Evolutionary conservation across 2,113 vertebrate species (phyloP), one percentile per base, ranked within the genome.

Genomic region (Martes martes): DNA sequence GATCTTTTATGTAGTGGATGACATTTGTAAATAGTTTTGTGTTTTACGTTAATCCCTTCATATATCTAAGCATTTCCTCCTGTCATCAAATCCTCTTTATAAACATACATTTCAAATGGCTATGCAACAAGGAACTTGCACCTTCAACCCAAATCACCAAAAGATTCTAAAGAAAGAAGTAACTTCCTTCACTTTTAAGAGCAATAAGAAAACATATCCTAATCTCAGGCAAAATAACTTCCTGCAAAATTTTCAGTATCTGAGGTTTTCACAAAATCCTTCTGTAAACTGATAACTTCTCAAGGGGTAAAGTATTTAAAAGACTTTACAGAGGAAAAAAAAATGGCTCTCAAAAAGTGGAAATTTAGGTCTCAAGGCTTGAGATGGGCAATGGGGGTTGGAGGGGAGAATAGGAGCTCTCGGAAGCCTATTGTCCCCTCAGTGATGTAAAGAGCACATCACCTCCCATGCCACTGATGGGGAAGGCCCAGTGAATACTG

Each of bases 171-270:
- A 88, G 81, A 69, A 21, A 87, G 55, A 61, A 95, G 14, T 61
- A 96, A 84, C 39, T 87, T 81, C 24, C 47, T 61, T 88, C 42
- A 71, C 19, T 95, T 89, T 74, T 52, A 91, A 86, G 86, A 81
- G 6, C 33, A 67, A 11, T 63, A 55, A 50, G 26, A 42, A 86
- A 76, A 81, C 26, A 67, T 89, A 69, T 50, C 31, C 31, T 52
- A 82, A 79, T n/a, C 59, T 52, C 42, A 94, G 67, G 50, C 18
- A 91, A 59, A 92, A 91, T 87, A 82, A n/a, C 74, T 55, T 84
- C 50, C 71, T 73, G 55, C 33, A 63, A 94, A 81, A 69, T 57
- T 59, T 57, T 79, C 33, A 95, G 14, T 59, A 84, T 65, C 63
- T 82, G 59, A 61, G 7, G 36, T 63, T 18, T 96, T 95, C 74